Evolutionary conservation across 2,113 vertebrate species (phyloP).

Genomic region (Tauraco erythrolophus): DNA sequence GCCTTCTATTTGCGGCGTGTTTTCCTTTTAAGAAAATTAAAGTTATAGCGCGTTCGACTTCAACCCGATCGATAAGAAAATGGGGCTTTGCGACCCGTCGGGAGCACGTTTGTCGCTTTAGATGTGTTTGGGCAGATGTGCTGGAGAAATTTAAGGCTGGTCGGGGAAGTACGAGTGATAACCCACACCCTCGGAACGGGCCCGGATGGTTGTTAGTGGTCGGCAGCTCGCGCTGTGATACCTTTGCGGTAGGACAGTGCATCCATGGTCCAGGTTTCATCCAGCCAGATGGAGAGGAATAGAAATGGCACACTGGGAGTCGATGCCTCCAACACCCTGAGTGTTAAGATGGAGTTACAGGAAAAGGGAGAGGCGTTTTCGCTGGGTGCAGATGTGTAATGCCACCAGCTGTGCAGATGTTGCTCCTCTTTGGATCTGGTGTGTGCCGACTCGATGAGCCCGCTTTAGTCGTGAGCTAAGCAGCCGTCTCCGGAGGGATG

Average conservation of each 20-base stretch:
- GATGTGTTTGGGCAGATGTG: background rate
- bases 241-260: background rate
- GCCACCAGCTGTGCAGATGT: background rate
- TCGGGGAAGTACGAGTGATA: fast-evolving
- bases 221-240: fast-evolving
- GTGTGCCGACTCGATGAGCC: background rate
- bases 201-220: background rate
- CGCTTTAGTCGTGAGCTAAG: background rate
- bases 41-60: background rate
- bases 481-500: background rate
- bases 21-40: conserved; percentile 42
- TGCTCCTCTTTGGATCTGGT: background rate
- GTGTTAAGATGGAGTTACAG: too few species aligned
- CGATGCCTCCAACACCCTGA: fast-evolving
- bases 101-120: background rate
- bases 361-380: background rate
- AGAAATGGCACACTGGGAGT: background rate
- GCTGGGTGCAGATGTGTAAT: background rate
- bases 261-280: background rate
- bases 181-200: too few species aligned
- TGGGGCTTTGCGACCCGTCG: background rate
- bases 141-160: background rate
- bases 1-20: background rate
- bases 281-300: background rate
- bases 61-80: background rate